phyloP scores from a whole-genome alignment of 2,113 vertebrate genomes.

The Phocoena sinus region DNA sequence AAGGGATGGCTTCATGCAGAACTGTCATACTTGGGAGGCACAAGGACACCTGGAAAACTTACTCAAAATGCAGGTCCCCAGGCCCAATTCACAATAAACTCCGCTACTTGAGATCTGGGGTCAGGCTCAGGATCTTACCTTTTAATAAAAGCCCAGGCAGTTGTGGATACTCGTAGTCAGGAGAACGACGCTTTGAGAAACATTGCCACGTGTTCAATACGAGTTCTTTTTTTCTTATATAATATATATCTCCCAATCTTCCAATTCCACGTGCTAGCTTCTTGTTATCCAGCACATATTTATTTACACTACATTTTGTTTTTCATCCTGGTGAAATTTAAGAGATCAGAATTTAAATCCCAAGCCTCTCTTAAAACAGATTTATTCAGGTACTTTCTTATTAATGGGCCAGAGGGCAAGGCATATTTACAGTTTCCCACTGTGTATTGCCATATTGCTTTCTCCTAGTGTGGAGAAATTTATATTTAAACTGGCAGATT shows the following conservation, averaged over 20 bases:
- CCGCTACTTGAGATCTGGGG: neutral
- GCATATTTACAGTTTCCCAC: neutral
- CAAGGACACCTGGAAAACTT: neutral
- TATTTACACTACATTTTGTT: neutral
- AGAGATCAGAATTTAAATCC: neutral
- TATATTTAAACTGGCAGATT: slow-evolving; percentile 42
- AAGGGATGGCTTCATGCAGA: neutral
- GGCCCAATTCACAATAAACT: neutral
- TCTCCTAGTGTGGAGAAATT: neutral
- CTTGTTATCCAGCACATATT: neutral
- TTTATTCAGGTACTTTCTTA: slow-evolving; percentile 3
- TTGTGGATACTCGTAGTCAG: neutral
- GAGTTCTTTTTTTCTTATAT: neutral
- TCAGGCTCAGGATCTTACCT: neutral
- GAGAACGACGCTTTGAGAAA: neutral
- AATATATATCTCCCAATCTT: neutral
- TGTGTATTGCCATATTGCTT: neutral
- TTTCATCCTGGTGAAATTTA: neutral
- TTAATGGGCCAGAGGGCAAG: neutral
- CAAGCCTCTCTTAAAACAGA: slow-evolving; percentile 22
- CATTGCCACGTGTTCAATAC: neutral
- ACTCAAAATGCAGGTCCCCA: neutral
- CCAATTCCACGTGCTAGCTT: neutral
- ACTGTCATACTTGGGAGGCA: neutral
- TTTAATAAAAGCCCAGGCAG: neutral